Base-by-base conservation (phyloP, 2,888 invertebrate species). In the Temnothorax unifasciatus region DNA sequence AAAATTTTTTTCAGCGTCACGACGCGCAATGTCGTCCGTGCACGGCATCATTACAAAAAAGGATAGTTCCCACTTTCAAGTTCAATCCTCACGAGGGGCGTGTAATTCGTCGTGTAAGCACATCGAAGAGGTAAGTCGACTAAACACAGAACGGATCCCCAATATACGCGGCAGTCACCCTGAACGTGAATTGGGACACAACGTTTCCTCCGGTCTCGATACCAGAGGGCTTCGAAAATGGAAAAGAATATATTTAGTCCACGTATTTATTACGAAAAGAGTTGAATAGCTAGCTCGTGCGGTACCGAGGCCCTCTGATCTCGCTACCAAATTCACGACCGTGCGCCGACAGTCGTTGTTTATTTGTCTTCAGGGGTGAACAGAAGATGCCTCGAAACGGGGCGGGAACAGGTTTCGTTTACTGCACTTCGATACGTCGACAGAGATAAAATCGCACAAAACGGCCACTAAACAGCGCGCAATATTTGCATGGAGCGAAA, bases 161-260 rank as follows among this genome's bases (percentile, higher is more conserved):
- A 83, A 88, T 90, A 88, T 85, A 87, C 77, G 63, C 83, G 84
- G 21, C 29, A 34, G 34, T 34, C 34, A 63, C 61, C 5, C 47
- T 34, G 71, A 87, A 90, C 89, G 90, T 88, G 89, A 90, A 90
- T 85, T 88, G 68, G 90, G 73, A 81, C 83, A 64, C 66, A 61
- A 66, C 68, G 63, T 82, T 77, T 77, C 73, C 63, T 76, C 61
- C 47, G 34, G 44, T 47, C 44, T 50, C 18, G 38, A 25, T 59
- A 18, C 29, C 38, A 3, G 54, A 6, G 54, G 5, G 18, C 34
- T 64, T 83, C 74, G 82, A 64, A 71, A 64, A 82, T 82, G 52
- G 57, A 77, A 83, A 85, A 85, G 86, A 86, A 86, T 77, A 85
- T 77, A 87, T 82, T 85, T 82, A 76, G 83, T 85, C 85, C 85